Base-by-base conservation (phyloP, 2,113 vertebrate genomes). In the Acanthochromis polyacanthus region DNA sequence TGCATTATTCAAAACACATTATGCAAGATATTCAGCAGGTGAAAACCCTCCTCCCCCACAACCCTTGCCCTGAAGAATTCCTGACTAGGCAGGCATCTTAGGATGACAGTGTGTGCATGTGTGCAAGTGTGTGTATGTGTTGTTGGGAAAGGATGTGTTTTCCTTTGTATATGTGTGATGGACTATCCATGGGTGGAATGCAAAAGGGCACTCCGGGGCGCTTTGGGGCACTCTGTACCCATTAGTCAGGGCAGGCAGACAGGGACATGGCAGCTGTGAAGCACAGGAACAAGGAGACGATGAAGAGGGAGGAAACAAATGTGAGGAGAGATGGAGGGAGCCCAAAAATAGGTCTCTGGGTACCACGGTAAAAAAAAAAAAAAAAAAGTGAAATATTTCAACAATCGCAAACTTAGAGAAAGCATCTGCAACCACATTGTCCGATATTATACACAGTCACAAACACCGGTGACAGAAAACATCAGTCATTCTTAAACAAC, bases 1-100 rank as follows among this genome's bases (percentile, higher is more conserved):
- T 89, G 60, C 81, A 82, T 87, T 89, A 89, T 89, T 89, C 61
- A 89, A 67, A 82, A 53, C 59, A 51, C 68, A 80, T 87, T 82
- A 81, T 84, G 71, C 78, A 82, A 82, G 67, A 57, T 60, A 69
- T 78, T 78, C 66, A 83, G 87, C 70, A 75, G 74, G 74, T 81
- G 74, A 71, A 45, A 67, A 40, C 36, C 52, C 46, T 17, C 48
- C 46, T 4, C 28, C 7, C 23, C 11, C 22, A 16, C 52, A 51
- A 17, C 25, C 51, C 71, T 60, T 2, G 12, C 81, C 78, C n/a
- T n/a, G 25, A 74, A 69, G 87, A 87, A 80, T 73, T 70, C 45
- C 61, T 75, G 64, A 60, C 56, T 64, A 75, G 72, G 71, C 62
- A 69, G 69, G 52, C 78, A 64, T 82, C 48, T 64, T 68, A 66